Base-by-base conservation (phyloP, 2,888 invertebrate species). In the Chrysolina haemoptera region DNA sequence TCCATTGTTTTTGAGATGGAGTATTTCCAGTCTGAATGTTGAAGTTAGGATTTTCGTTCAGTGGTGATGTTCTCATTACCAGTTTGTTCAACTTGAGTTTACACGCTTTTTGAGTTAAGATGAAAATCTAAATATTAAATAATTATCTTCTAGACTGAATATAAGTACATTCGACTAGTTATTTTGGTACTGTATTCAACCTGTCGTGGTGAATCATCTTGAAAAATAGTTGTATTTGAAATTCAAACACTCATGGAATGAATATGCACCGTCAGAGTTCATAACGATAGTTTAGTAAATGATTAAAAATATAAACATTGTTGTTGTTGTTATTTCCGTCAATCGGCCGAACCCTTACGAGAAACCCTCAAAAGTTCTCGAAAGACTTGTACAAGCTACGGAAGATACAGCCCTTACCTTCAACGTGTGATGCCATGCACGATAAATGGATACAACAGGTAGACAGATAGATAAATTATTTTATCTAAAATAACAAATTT, bases 1-100 rank as follows among this genome's bases (percentile, higher is more conserved):
- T 14, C 65, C 62, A 69, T 69, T 69, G 69, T 69, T 69, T 68
- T 69, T 62, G 35, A 16, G 41, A 62, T 62, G 62, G 40, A 62
- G 59, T 27, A 65, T 22, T 65, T 20, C 46, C 20, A 65, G n/a
- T 46, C 46, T 14, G 22, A 48, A 65, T 20, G 63, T 63, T 63
- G 65, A 41, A 46, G 46, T 48, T n/a, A 48, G 20, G 46, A 22
- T 65, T 65, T 46, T 48, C 18, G 65, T 65, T 48, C 43, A 41
- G 40, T 64, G 63, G 41, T 43, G 40, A 43, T 18, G 16, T 20
- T 64, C 40, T 20, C 14, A 40, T 4, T 27, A 27, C 12, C 8
- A 64, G 41, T 41, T 64, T 43, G 43, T 64, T 65, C n/a, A 40
- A 22, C 46, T 65, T 65, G 46, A 65, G n/a, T 65, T 65, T 22